These are phyloP conservation scores for Grapholita molesta DNA, from an alignment of 1,140 invertebrate genomes.

Conservation along the genomic window DNA sequence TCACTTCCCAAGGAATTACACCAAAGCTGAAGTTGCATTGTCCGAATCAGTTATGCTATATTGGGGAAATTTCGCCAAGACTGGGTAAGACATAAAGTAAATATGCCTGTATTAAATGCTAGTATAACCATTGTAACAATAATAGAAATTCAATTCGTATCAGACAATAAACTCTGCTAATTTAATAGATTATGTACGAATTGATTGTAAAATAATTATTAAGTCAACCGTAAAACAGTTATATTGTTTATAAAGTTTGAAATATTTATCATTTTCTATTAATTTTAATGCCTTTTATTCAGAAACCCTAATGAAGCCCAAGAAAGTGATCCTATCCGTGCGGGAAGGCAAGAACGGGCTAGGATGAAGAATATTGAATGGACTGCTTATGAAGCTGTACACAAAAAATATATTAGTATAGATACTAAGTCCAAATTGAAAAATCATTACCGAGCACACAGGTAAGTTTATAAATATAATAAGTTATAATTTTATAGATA, in stretches of 20 bases:
- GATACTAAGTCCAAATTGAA: slow-evolving; percentile 93
- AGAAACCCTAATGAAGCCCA: slow-evolving; percentile 94
- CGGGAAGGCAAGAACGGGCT: slow-evolving; percentile 85
- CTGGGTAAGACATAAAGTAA: slow-evolving; percentile 85
- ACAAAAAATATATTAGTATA: slow-evolving; percentile 95
- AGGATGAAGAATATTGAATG: slow-evolving; percentile 92
- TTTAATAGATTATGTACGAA: too few species aligned
- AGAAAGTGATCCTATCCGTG: slow-evolving; percentile 82
- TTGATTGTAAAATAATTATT: too few species aligned
- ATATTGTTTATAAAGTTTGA: too few species aligned
- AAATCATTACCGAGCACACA: slow-evolving; percentile 95
- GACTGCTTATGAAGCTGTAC: slow-evolving; percentile 94
- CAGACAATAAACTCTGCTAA: too few species aligned
- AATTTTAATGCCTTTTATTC: too few species aligned
- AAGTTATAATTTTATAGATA: slow-evolving; percentile 10
- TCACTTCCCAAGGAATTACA: slow-evolving; percentile 91
- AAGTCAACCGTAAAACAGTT: too few species aligned
- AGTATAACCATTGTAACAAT: background rate
- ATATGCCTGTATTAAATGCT: background rate
- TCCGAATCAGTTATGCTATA: slow-evolving; percentile 95
- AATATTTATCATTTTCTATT: too few species aligned
- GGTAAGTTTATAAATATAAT: slow-evolving; percentile 43
- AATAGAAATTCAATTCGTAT: too few species aligned
- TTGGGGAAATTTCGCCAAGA: slow-evolving; percentile 96
- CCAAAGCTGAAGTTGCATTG: slow-evolving; percentile 89